Base-by-base conservation (phyloP, 1,140 invertebrate genomes). In the Trichogramma pretiosum region DNA sequence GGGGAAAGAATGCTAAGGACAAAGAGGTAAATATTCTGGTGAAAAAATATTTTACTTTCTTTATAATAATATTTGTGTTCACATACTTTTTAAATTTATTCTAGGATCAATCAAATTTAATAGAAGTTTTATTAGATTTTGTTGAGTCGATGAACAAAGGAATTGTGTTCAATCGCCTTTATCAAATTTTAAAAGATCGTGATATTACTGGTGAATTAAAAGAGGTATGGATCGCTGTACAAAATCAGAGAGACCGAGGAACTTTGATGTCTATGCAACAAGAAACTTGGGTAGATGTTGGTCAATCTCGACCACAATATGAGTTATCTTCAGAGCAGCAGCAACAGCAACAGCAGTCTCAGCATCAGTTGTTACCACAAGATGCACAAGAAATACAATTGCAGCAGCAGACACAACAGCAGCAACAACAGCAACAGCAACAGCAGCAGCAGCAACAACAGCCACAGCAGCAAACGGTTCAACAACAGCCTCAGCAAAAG, bases 191-290 rank as follows among this genome's bases (percentile, higher is more conserved):
- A 24, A 81, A 79, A 55, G 81, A 84, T 60, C 68, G 80, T 16
- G 81, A 84, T 62, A 73, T 84, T 41, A 80, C 78, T 0, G 81
- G 82, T 0, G 82, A 84, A 61, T 61, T 84, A 19, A 84, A 84
- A 61, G 81, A 84, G 59, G 77, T 84, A 1, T 84, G 82, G 82
- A 77, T 78, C 19, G 77, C 79, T 0, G 79, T 84, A 3, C 79
- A 83, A 56, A 76, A 74, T 21, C 79, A 79, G 54, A 68, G 75
- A 24, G 80, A 82, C 52, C 57, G 75, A 22, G 80, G 81, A 54
- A 53, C 44, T 26, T 39, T 48, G 7, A n/a, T n/a, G n/a, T 32
- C 45, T 5, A 54, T 49, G 5, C 63, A 66, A 40, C 56, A 60
- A 35, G 64, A 63, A 36, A 62, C 61, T 4, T 62, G 59, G 59